Percentiles rank a stretch among this genome's conserved stretches.
Conservation (phyloP, 1,140 invertebrate species). For the Zaprionus ghesquierei region DNA sequence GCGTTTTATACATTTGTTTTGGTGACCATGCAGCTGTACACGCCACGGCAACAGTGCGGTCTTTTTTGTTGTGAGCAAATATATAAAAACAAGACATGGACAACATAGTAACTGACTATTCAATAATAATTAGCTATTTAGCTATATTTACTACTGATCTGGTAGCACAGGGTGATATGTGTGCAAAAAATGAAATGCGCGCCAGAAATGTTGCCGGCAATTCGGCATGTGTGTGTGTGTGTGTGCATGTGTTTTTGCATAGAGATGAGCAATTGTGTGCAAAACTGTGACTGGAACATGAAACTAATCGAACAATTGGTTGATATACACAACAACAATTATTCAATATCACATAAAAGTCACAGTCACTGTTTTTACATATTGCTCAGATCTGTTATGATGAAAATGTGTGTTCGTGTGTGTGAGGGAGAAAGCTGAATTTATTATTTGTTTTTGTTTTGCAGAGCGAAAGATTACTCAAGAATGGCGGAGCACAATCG, state of each 20-base stretch:
- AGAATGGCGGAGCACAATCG: constrained; percentile 89
- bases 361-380: background rate
- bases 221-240: constrained; percentile 14
- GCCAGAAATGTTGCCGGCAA: constrained; percentile 69
- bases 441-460: constrained; percentile 56
- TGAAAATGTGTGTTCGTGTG: background rate
- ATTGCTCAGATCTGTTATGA: constrained; percentile 1
- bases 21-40: constrained; percentile 23
- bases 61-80: background rate
- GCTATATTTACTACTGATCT: background rate
- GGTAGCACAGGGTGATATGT: constrained; percentile 46
- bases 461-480: constrained; percentile 88
- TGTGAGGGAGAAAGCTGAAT: constrained; percentile 9
- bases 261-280: constrained; percentile 25
- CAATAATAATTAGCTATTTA: background rate
- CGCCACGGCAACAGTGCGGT: background rate
- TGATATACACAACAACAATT: background rate
- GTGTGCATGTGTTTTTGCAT: constrained; percentile 13
- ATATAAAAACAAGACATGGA: background rate
- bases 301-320: background rate
- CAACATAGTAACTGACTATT: background rate
- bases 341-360: background rate
- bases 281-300: constrained; percentile 15
- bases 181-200: constrained; percentile 48
- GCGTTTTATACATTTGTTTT: constrained; percentile 22